Evolutionary conservation across 2,113 vertebrate genomes (phyloP).

Genomic region (Chamaea fasciata): DNA sequence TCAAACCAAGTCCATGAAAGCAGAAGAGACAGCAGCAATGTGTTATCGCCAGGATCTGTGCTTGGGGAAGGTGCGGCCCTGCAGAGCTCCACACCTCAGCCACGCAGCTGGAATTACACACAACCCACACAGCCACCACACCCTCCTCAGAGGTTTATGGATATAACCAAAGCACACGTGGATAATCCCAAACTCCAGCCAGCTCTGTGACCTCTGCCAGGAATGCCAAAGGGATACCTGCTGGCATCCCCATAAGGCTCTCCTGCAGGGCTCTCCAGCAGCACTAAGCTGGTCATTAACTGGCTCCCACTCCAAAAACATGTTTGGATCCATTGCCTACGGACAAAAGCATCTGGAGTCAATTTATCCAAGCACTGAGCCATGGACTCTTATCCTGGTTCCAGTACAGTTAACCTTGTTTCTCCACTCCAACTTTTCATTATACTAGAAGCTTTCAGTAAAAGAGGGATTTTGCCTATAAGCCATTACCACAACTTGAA

Average conservation of each 20-base stretch:
- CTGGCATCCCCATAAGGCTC: background rate
- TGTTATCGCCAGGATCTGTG: background rate
- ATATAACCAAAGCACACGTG: rapidly evolving
- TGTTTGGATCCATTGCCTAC: background rate
- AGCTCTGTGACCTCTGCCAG: background rate
- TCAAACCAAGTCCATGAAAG: background rate
- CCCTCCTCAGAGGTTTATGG: rapidly evolving
- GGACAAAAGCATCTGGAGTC: slow-evolving; percentile 9
- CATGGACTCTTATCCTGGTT: background rate
- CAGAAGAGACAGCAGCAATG: background rate
- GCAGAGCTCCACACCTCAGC: background rate
- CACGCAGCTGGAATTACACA: rapidly evolving
- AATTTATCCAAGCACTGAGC: background rate
- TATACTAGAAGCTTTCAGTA: slow-evolving; percentile 8
- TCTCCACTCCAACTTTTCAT: background rate
- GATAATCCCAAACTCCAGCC: background rate
- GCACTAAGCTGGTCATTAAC: background rate
- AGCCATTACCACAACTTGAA: background rate
- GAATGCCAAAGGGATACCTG: background rate
- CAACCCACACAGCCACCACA: rapidly evolving
- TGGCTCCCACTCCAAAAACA: background rate
- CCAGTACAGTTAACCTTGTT: background rate
- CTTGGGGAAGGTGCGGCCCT: background rate
- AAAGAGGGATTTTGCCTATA: background rate
- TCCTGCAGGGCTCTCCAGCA: background rate